Evolutionary conservation across 2,797 vertebrate genomes (phyloP).

Genomic region (Paedocypris micromegethes): DNA sequence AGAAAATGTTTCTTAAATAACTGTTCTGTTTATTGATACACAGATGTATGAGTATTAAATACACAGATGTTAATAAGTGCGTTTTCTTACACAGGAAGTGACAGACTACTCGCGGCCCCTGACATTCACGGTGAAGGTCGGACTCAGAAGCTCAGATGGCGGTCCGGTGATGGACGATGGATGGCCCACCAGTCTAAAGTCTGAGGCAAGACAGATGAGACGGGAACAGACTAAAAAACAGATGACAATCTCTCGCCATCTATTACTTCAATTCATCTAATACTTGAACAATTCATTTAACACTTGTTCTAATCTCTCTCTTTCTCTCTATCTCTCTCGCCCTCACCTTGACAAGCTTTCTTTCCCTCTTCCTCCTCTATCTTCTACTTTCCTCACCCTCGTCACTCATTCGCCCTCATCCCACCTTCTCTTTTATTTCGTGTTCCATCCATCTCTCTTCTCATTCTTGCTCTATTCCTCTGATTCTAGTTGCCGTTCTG

Average conservation of each 20-base stretch:
- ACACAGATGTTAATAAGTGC: not conserved
- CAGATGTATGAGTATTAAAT: too few species aligned
- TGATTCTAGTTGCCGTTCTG: slow-evolving; percentile 83
- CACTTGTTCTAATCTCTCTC: too few species aligned
- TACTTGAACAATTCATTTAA: too few species aligned
- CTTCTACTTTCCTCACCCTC: too few species aligned
- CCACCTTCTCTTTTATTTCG: too few species aligned
- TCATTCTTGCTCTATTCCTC: not conserved
- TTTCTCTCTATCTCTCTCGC: not conserved
- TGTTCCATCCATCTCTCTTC: not conserved
- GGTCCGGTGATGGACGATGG: slow-evolving; percentile 82
- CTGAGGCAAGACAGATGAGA: slow-evolving; percentile 64
- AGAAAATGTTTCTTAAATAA: too few species aligned
- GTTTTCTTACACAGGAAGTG: slow-evolving; percentile 70
- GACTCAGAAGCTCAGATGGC: slow-evolving; percentile 63
- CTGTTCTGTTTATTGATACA: too few species aligned
- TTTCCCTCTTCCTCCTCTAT: not conserved
- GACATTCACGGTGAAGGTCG: slow-evolving; percentile 70
- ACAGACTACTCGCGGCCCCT: slow-evolving; percentile 85
- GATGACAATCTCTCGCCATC: not conserved
- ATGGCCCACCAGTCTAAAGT: slow-evolving; percentile 75
- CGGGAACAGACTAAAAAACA: not conserved
- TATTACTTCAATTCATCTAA: too few species aligned
- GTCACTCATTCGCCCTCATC: too few species aligned
- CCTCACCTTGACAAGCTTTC: not conserved